A percentile compares a stretch with the other conserved stretches of the same genome.
Evolutionary conservation across 2,113 vertebrate species (phyloP).

Genomic region (Eptesicus fuscus): DNA sequence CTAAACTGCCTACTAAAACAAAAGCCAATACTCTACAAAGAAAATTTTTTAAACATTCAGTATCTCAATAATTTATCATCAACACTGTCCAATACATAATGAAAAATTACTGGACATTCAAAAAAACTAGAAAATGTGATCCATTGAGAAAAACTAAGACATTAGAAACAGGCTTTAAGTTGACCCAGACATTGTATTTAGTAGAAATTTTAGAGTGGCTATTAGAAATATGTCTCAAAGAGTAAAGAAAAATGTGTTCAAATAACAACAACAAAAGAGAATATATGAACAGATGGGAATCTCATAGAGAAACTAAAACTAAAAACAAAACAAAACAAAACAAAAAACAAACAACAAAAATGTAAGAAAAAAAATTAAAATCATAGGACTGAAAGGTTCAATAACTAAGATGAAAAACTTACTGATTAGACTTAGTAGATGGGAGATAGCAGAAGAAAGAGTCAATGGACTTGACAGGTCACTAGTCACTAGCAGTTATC

Average conservation of each 20-base stretch:
- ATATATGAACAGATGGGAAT: neutral
- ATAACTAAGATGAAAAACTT: neutral
- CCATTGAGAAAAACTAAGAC: neutral
- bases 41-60: neutral
- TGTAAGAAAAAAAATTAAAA: neutral
- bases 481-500: neutral
- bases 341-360: neutral
- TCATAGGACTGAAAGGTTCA: neutral
- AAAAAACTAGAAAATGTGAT: conserved; percentile 10
- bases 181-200: neutral
- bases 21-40: neutral
- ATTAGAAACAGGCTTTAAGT: neutral
- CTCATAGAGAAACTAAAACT: neutral
- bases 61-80: neutral
- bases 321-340: neutral
- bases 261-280: neutral
- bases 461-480: neutral
- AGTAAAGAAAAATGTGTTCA: neutral
- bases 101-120: neutral
- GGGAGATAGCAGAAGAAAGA: neutral
- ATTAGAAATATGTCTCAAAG: conserved; percentile 9
- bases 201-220: neutral
- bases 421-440: neutral
- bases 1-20: neutral
- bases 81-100: neutral